Percentiles rank a stretch among this genome's conserved stretches.
Conservation (phyloP, 2,888 invertebrate species). For the Chorisops tibialis region DNA sequence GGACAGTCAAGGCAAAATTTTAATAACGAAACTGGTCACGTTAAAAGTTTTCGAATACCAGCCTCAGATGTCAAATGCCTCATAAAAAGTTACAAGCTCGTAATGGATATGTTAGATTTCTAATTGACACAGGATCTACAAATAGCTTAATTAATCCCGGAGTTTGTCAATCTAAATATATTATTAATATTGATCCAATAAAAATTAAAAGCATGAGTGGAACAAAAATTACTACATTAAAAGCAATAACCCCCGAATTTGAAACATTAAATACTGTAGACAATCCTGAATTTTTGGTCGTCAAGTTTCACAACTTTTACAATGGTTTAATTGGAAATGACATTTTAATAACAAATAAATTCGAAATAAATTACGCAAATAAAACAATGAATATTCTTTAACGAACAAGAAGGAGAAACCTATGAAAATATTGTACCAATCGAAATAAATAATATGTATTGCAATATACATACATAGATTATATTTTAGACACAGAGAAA, state of each 20-base stretch:
- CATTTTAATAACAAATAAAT: not conserved
- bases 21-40: not conserved
- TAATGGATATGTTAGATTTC: slow-evolving; percentile 10
- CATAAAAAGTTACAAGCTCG: slow-evolving; percentile 11
- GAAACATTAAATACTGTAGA: not conserved
- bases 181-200: too few species aligned
- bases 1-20: too few species aligned
- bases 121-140: slow-evolving; percentile 20
- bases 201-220: too few species aligned
- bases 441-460: too few species aligned
- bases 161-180: slow-evolving; percentile 10
- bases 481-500: too few species aligned
- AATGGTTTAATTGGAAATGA: slow-evolving; percentile 14
- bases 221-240: not conserved
- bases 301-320: slow-evolving; percentile 2
- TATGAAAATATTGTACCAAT: not conserved
- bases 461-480: too few species aligned
- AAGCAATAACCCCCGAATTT: not conserved
- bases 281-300: not conserved
- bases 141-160: slow-evolving; percentile 8
- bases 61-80: slow-evolving; percentile 19
- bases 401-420: not conserved
- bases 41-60: slow-evolving; percentile 10
- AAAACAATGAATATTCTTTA: not conserved
- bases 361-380: not conserved